phyloP scores from a whole-genome alignment of 2,888 invertebrate genomes.

The Drosophila multiciliata region DNA sequence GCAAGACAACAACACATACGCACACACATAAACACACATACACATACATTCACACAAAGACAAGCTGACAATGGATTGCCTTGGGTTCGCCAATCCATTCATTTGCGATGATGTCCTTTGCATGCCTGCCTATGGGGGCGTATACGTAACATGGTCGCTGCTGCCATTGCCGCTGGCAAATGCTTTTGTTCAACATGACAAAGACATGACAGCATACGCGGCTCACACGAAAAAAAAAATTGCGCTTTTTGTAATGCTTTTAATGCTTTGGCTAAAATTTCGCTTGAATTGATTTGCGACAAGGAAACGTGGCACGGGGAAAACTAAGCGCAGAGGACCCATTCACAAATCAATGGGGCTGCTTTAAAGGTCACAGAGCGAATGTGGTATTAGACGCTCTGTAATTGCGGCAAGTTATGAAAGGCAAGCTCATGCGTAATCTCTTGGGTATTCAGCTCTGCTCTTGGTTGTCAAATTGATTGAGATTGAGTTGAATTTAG shows the following conservation, averaged over 20 bases:
- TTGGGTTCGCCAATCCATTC: slow-evolving; percentile 58
- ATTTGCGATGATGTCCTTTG: slow-evolving; percentile 65
- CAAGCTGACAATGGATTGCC: slow-evolving; percentile 71
- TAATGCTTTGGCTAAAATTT: slow-evolving; percentile 67
- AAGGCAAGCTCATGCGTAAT: slow-evolving; percentile 29
- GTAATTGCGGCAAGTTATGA: slow-evolving; percentile 59
- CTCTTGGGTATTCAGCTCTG: slow-evolving; percentile 41
- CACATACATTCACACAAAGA: slow-evolving; percentile 4
- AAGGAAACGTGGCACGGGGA: slow-evolving; percentile 11
- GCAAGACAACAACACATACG: slow-evolving; percentile 24
- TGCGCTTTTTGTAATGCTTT: slow-evolving; percentile 73
- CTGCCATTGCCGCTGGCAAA: slow-evolving; percentile 41
- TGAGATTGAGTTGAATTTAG: slow-evolving; percentile 52
- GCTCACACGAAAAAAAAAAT: slow-evolving; percentile 36
- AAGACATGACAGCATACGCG: slow-evolving; percentile 74
- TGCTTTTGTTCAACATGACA: slow-evolving; percentile 79
- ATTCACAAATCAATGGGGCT: slow-evolving; percentile 59
- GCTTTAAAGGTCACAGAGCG: slow-evolving; percentile 35
- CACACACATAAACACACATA: slow-evolving; percentile 8
- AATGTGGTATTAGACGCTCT: slow-evolving; percentile 10
- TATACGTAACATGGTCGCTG: slow-evolving; percentile 63
- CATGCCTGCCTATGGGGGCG: slow-evolving; percentile 63
- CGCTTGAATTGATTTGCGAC: slow-evolving; percentile 74
- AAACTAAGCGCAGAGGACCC: neutral
- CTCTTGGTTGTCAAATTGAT: slow-evolving; percentile 42